Percentiles rank a stretch among this genome's conserved stretches.
Conservation (phyloP, 1,140 invertebrate species). For the Listronotus oregonensis region DNA sequence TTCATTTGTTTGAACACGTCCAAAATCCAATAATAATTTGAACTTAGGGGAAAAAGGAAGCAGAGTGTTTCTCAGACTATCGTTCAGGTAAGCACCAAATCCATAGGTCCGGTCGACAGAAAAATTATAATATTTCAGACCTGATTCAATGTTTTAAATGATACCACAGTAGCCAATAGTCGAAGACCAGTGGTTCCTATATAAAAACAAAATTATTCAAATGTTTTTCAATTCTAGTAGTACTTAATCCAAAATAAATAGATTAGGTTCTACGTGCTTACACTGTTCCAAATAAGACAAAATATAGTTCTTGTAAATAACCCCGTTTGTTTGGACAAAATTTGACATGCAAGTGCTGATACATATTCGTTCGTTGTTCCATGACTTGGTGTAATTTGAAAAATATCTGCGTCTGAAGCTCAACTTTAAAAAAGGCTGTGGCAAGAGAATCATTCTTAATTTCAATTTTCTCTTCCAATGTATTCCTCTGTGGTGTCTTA, state of each 20-base stretch:
- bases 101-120: constrained; percentile 16
- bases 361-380: constrained; percentile 10
- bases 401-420: constrained; percentile 13
- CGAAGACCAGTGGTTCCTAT: constrained; percentile 37
- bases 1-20: constrained; percentile 15
- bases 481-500: constrained; percentile 3
- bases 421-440: constrained; percentile 19
- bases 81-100: constrained; percentile 39
- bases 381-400: constrained; percentile 19
- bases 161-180: constrained; percentile 35
- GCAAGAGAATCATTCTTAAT: constrained; percentile 21
- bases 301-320: constrained; percentile 33
- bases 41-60: constrained; percentile 37
- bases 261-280: constrained; percentile 29
- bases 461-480: constrained; percentile 27
- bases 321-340: constrained; percentile 37
- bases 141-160: neutral
- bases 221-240: too few species aligned
- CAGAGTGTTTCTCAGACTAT: constrained; percentile 21
- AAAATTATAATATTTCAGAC: constrained; percentile 18
- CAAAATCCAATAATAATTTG: constrained; percentile 42
- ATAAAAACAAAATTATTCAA: constrained; percentile 7
- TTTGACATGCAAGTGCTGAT: constrained; percentile 30
- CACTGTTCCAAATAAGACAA: constrained; percentile 40
- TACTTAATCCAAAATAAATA: too few species aligned